Conservation (phyloP, 2,113 vertebrate species). For the Mesitornis unicolor region DNA sequence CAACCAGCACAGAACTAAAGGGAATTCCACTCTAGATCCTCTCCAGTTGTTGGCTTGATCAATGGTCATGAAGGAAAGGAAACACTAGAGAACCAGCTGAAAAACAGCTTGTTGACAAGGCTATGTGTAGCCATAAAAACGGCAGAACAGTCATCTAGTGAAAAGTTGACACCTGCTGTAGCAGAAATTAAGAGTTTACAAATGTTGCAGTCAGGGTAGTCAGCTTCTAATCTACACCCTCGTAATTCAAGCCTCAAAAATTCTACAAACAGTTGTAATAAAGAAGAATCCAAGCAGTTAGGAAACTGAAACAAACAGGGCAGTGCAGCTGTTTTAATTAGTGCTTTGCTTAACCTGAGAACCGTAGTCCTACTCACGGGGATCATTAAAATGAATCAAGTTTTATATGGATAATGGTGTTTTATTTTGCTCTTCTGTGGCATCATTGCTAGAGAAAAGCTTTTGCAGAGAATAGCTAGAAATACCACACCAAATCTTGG, state of each 20-base stretch:
- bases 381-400: background rate
- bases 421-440: background rate
- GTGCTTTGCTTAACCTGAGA: conserved; percentile 3
- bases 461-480: background rate
- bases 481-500: background rate
- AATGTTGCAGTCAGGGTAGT: conserved; percentile 22
- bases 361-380: background rate
- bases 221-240: conserved; percentile 8
- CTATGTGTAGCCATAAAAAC: conserved; percentile 23
- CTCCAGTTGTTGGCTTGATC: conserved; percentile 1
- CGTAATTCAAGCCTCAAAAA: conserved; percentile 1
- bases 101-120: conserved; percentile 42
- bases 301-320: background rate
- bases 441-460: background rate
- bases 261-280: conserved; percentile 8
- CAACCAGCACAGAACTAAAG: background rate
- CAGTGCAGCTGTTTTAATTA: conserved; percentile 43
- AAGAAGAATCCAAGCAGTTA: background rate
- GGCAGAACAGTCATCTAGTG: conserved; percentile 13
- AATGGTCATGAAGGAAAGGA: background rate
- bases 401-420: background rate
- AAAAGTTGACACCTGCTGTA: conserved; percentile 58
- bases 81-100: background rate
- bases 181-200: conserved; percentile 52
- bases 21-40: background rate